phyloP scores from a whole-genome alignment of 1,140 invertebrate genomes.

The Brachystomella parvula region DNA sequence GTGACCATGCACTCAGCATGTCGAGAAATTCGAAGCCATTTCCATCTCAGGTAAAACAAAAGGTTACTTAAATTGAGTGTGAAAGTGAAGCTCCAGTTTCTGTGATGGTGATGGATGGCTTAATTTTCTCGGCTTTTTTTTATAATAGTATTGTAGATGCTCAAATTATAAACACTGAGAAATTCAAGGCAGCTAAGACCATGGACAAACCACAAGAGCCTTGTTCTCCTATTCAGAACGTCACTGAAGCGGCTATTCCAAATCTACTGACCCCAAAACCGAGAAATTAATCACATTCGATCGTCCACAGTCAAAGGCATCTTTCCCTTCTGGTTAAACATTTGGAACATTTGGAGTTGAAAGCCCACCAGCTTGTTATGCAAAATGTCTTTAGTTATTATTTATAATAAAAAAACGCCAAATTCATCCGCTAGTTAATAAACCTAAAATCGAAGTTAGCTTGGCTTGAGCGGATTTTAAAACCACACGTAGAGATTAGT shows the following conservation, averaged over 20 bases:
- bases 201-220: not conserved
- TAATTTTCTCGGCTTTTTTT: not conserved
- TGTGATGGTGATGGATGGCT: not conserved
- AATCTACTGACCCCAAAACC: not conserved
- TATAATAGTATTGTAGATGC: not conserved
- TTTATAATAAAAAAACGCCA: not conserved
- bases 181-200: conserved; percentile 6
- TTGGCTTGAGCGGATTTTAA: too few relatives aligned
- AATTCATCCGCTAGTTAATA: too few relatives aligned
- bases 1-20: conserved; percentile 9
- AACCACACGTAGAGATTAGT: too few relatives aligned
- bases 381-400: not conserved
- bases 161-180: conserved; percentile 14
- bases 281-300: conserved; percentile 18
- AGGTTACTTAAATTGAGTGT: not conserved
- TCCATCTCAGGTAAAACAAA: conserved; percentile 15
- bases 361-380: not conserved
- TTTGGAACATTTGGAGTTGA: not conserved
- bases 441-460: too few relatives aligned
- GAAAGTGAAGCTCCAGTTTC: not conserved
- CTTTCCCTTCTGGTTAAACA: not conserved
- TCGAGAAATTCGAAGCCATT: conserved; percentile 6
- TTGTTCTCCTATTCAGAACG: not conserved
- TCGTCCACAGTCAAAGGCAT: not conserved
- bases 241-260: not conserved